Evolutionary conservation across 2,113 vertebrate species (phyloP), one percentile per base, ranked within the genome.

Genomic region (Tyto alba): DNA sequence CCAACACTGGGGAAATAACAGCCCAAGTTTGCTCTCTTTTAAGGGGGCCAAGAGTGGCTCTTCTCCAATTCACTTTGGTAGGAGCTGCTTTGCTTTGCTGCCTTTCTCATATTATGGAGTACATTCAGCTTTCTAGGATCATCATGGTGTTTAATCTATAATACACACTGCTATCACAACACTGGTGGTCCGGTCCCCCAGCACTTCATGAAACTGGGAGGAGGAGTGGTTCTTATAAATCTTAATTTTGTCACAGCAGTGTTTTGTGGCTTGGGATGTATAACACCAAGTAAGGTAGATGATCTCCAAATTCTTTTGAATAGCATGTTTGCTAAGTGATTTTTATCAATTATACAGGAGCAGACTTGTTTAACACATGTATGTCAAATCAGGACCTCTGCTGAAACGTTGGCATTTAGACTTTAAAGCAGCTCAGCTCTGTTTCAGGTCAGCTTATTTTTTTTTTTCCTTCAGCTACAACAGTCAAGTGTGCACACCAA

Each of bases 191-290:
- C 56, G 26, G 23, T 47, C 67, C 41, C 66, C 40, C 45, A 69
- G 16, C 40, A 34, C 30, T 64, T 59, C 57, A 43, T 36, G 21
- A 43, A 84, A 43, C 16, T 53, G 25, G 23, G 13, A 3, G 3
- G 2, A 3, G 6, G 0, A 1, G 5, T 6, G 16, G n/a, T 47
- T 84, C 16, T 64, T 48, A 17, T 1, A 82, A 74, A 45, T 43
- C 34, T 48, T 15, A 23, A 5, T 73, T 84, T 69, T 69, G 40
- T 43, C 55, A 60, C 34, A 52, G 68, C 17, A 77, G 41, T 6
- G 5, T 73, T 89, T 76, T 84, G 59, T 80, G 40, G 40, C 22
- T 74, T 77, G 41, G 27, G 13, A 21, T 77, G 23, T 57, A 10
- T 5, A 52, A n/a, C 30, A 57, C 11, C 34, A 90, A 14, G 13